Evolutionary conservation across 2,888 invertebrate species (phyloP).

Genomic region (Cancer borealis): DNA sequence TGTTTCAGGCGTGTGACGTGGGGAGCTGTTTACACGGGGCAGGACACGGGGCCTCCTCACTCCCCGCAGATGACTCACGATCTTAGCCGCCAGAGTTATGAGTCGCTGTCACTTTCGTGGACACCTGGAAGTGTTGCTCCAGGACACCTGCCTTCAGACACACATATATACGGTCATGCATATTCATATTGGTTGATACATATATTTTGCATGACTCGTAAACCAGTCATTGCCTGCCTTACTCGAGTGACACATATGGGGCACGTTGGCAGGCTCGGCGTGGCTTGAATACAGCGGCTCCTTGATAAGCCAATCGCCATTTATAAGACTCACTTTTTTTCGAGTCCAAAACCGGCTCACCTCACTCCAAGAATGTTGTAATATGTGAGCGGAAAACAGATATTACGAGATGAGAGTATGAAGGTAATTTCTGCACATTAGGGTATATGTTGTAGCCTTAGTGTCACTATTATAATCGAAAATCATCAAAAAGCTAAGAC

Average conservation of each 20-base stretch:
- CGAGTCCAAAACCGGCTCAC: not conserved
- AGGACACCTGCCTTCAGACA: constrained; percentile 13
- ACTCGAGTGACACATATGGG: constrained; percentile 24
- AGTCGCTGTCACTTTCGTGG: constrained; percentile 24
- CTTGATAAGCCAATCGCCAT: not conserved
- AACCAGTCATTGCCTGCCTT: constrained; percentile 15
- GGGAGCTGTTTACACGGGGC: constrained; percentile 22
- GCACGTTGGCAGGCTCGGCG: not conserved
- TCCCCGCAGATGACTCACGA: constrained; percentile 31
- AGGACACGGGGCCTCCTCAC: not conserved
- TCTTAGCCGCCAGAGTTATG: constrained; percentile 41
- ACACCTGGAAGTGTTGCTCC: constrained; percentile 50
- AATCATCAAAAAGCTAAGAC: not conserved
- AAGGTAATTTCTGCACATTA: not conserved
- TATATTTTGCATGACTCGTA: constrained; percentile 17
- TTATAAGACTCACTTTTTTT: not conserved
- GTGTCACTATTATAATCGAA: not conserved
- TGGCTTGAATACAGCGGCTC: not conserved
- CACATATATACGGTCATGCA: constrained; percentile 41
- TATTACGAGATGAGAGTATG: not conserved
- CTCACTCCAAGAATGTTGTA: not conserved
- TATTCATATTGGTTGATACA: constrained; percentile 46
- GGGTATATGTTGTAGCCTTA: not conserved
- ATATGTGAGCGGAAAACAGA: not conserved
- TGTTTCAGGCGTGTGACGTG: constrained; percentile 38